Percentiles rank a stretch among this genome's conserved stretches.
Conservation (phyloP, 1,140 invertebrate species). For the Drosophila melanogaster region DNA sequence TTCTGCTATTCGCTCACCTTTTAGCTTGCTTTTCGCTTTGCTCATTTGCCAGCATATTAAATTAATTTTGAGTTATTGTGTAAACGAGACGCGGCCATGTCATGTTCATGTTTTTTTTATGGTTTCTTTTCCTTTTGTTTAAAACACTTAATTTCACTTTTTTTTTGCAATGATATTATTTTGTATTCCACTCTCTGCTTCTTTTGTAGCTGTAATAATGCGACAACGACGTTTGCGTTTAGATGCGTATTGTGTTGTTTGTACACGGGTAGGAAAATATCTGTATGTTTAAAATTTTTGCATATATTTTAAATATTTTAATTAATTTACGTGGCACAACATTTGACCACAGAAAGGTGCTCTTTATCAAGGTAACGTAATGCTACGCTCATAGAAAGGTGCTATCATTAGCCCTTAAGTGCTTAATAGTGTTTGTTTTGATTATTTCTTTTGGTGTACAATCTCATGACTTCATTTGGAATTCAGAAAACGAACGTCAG, state of each 20-base stretch:
- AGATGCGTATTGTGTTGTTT: slow-evolving; percentile 41
- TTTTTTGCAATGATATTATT: slow-evolving; percentile 59
- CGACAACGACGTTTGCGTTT: slow-evolving; percentile 70
- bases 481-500: slow-evolving; percentile 81
- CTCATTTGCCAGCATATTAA: slow-evolving; percentile 79
- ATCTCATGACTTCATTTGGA: slow-evolving; percentile 82
- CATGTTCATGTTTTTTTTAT: slow-evolving; percentile 64
- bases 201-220: slow-evolving; percentile 64
- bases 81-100: slow-evolving; percentile 76
- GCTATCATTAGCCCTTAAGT: neutral
- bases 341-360: too few species aligned
- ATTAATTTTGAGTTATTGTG: slow-evolving; percentile 81
- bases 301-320: neutral
- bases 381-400: too few species aligned
- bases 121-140: slow-evolving; percentile 31
- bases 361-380: neutral
- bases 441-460: slow-evolving; percentile 18
- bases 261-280: neutral
- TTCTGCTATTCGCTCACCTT: slow-evolving; percentile 62
- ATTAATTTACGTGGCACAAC: too few species aligned
- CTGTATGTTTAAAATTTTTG: neutral
- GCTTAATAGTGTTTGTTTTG: neutral
- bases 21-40: slow-evolving; percentile 68
- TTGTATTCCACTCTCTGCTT: slow-evolving; percentile 53
- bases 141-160: slow-evolving; percentile 81